These are phyloP conservation scores for Chaetops frenatus DNA, from an alignment of 2,113 vertebrate species.

Conservation along the genomic window DNA sequence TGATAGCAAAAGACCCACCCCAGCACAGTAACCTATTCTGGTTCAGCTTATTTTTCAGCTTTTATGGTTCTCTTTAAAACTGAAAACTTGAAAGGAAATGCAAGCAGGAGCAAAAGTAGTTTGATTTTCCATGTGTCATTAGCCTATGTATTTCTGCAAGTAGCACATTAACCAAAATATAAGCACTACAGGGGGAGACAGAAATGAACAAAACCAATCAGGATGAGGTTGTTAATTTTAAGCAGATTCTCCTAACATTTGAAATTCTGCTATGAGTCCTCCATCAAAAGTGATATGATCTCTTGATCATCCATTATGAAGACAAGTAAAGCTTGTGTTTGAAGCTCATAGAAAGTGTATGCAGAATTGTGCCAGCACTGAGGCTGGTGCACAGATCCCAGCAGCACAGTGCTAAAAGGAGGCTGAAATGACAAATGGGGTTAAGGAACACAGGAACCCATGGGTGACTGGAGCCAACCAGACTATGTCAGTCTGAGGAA, in stretches of 20 bases:
- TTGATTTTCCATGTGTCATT: not conserved
- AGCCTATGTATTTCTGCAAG: not conserved
- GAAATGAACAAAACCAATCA: not conserved
- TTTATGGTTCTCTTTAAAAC: not conserved
- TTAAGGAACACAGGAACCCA: not conserved
- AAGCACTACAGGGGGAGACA: not conserved
- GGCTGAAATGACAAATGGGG: not conserved
- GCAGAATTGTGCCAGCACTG: not conserved
- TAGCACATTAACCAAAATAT: not conserved
- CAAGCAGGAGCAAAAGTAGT: not conserved
- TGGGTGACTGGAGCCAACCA: not conserved
- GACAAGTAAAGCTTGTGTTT: not conserved
- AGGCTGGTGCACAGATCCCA: not conserved
- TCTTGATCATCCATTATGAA: not conserved
- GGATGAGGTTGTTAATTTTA: not conserved
- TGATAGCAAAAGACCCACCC: not conserved
- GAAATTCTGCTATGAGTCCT: not conserved
- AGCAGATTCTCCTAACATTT: not conserved
- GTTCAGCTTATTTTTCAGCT: not conserved
- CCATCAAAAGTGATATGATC: not conserved
- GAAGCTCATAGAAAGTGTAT: not conserved
- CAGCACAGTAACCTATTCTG: not conserved
- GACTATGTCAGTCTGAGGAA: not conserved
- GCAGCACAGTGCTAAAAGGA: not conserved
- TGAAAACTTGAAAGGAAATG: not conserved